phyloP scores from a whole-genome alignment of 2,888 invertebrate species.

The Drosophila atroscutellata region DNA sequence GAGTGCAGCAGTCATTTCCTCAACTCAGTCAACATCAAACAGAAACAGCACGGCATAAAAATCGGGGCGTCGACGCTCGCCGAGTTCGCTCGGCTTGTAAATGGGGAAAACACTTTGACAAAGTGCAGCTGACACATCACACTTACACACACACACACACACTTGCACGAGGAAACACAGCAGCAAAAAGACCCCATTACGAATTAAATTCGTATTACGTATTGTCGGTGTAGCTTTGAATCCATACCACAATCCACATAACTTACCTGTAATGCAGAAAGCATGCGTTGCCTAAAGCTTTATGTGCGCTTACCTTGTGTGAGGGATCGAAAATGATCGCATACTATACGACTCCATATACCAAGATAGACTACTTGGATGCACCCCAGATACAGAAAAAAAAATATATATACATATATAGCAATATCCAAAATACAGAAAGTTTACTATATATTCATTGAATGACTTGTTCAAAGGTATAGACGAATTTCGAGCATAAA shows the following conservation, averaged over 20 bases:
- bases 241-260: too few species aligned
- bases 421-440: not conserved
- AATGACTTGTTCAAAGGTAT: not conserved
- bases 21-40: constrained; percentile 63
- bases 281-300: not conserved
- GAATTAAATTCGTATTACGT: not conserved
- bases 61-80: constrained; percentile 64
- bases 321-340: not conserved
- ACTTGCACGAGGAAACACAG: constrained; percentile 1
- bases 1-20: constrained; percentile 26
- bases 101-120: constrained; percentile 79
- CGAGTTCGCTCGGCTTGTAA: constrained; percentile 71
- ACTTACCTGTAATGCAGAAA: not conserved
- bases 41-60: constrained; percentile 66
- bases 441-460: not conserved
- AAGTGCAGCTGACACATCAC: constrained; percentile 62
- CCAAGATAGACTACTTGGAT: not conserved
- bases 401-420: too few species aligned
- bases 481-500: not conserved
- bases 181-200: not conserved
- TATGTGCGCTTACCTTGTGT: not conserved
- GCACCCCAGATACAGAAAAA: not conserved
- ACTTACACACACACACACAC: constrained; percentile 14
- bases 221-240: too few species aligned
- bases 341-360: not conserved